Base-by-base conservation (phyloP, 1,140 invertebrate genomes). In the Magallana ariakensis region DNA sequence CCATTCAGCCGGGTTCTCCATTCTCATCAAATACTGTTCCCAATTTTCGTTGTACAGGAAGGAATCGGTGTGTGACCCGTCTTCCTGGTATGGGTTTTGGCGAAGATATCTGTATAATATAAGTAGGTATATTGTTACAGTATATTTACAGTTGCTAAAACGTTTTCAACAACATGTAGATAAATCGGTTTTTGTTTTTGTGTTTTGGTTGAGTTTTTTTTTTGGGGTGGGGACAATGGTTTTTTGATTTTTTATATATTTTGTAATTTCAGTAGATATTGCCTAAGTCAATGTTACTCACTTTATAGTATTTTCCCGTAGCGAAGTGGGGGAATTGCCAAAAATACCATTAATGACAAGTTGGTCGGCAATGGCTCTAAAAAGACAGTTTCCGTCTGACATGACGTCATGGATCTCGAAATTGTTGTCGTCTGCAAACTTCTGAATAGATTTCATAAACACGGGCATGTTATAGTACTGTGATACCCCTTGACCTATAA, bases 301-400 rank as follows among this genome's bases (percentile, higher is more conserved):
- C 85, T 88, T 57, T 4, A 88, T 62, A 55, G 85, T 66, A 7
- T 58, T 55, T 66, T 83, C 58, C 80, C 87, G 83, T 5, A 88
- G 85, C 22, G 81, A 86, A 33, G 53, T 33, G 33, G 66, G 80
- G 1, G 85, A 85, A 46, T 83, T 81, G 54, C n/a, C 56, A 55
- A 86, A 88, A 26, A 86, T 75, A 54, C 85, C 66, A 26, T 75
- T 66, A n/a, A 54, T 53, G 26, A 85, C 56, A 11, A 88, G 80
- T 22, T 88, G 87, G 22, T 88, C 87, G 19, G 66, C 58, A 4
- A 88, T 83, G 55, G 87, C 87, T 62, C 60, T 54, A 22, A 88
- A 88, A 81, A 88, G 83, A 66, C 87, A 88, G 70, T 86, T 86
- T 0, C 87, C 87, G 19, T 88, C 87, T 16, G 66, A 15, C 33